Percentiles rank a stretch among this genome's conserved stretches.
Evolutionary conservation across 1,140 invertebrate genomes (phyloP).

Genomic region (Drosophila subobscura): DNA sequence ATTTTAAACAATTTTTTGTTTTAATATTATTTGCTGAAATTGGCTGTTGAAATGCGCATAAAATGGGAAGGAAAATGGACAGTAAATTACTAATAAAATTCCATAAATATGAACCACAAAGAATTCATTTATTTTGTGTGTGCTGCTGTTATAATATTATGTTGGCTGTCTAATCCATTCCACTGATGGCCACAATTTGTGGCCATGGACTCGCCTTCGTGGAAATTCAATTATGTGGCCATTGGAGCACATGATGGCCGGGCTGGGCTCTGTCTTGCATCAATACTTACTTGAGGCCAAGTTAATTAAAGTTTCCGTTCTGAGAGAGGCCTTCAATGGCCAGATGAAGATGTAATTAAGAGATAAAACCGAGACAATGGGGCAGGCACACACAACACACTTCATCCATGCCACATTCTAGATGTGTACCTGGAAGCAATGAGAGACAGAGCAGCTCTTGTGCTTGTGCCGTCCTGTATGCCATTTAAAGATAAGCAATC

Average conservation of each 20-base stretch:
- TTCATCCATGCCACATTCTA: slow-evolving; percentile 19
- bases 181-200: slow-evolving; percentile 24
- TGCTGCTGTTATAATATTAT: slow-evolving; percentile 8
- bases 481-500: slow-evolving; percentile 25
- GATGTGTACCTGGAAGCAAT: slow-evolving; percentile 24
- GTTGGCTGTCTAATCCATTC: not conserved
- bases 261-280: slow-evolving; percentile 12
- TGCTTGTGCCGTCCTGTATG: slow-evolving; percentile 7
- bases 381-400: slow-evolving; percentile 18
- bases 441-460: slow-evolving; percentile 10
- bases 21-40: too few relatives aligned
- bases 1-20: too few relatives aligned
- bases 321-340: slow-evolving; percentile 52
- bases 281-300: slow-evolving; percentile 46
- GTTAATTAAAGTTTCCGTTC: slow-evolving; percentile 75
- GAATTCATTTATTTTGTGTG: not conserved
- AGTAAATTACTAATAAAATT: not conserved
- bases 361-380: slow-evolving; percentile 73
- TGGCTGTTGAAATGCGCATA: not conserved
- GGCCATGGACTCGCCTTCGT: slow-evolving; percentile 10
- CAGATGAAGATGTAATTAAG: slow-evolving; percentile 78
- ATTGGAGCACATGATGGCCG: slow-evolving; percentile 2
- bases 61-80: not conserved
- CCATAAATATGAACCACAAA: not conserved
- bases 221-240: slow-evolving; percentile 71